Base-by-base conservation (phyloP, 2,888 invertebrate genomes). In the Latrodectus elegans region DNA sequence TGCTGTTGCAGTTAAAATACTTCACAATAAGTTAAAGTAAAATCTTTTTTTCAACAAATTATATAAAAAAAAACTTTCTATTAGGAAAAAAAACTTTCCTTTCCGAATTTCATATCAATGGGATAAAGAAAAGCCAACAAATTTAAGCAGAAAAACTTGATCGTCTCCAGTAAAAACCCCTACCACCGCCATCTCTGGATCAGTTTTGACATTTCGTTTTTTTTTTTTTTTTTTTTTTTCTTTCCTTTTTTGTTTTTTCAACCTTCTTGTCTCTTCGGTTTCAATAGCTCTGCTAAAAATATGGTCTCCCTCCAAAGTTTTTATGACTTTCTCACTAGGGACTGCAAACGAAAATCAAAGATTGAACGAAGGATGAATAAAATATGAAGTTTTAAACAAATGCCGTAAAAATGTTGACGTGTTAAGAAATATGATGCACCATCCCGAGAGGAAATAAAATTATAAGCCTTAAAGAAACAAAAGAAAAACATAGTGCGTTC, bases 331-430 rank as follows among this genome's bases (percentile, higher is more conserved):
- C 22, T 67, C 86, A 38, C 55, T 55, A 52, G 53, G 80, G 75
- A 68, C 67, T 65, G 53, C 10, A 10, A 65, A 71, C 65, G 71
- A 86, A 80, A 38, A 80, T 86, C 86, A 86, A 80, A 75, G 86
- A 86, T 76, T 86, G 86, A 81, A 86, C 86, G 86, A 70, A 65
- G 80, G 75, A 86, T 86, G 86, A 86, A 86, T 86, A 86, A 86
- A 86, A 86, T 86, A 86, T 86, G 86, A 81, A 81, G 76, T 86
- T 86, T 81, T 86, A 86, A 86, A 86, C 86, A 86, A 86, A 86
- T 86, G 86, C 86, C 80, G 81, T 86, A 86, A 86, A 86, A 86
- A 71, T 81, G 86, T 86, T 86, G 86, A 86, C 86, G 86, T 86
- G 86, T 86, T 65, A 75, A 53, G 86, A 86, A 86, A 86, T 76